Conservation (phyloP, 2,797 vertebrate genomes). For the Tympanoctomys barrerae region DNA sequence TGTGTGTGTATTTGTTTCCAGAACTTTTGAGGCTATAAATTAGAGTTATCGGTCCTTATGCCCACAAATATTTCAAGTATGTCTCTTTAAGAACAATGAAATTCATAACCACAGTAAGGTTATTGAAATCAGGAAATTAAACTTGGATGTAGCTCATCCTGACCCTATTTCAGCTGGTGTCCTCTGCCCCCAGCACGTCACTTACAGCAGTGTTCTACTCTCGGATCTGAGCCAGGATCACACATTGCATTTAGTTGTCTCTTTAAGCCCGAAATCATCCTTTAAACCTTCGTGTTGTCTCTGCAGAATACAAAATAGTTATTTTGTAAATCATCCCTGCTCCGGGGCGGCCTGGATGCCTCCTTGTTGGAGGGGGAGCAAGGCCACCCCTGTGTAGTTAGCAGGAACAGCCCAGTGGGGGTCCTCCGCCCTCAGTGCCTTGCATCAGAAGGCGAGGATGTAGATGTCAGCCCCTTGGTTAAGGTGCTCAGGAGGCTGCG, state of each 20-base stretch:
- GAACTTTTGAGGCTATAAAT: background rate
- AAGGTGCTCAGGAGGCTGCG: background rate
- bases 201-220: background rate
- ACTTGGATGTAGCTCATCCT: background rate
- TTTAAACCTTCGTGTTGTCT: background rate
- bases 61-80: conserved; percentile 37
- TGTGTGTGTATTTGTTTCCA: background rate
- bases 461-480: background rate
- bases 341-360: background rate
- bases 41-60: background rate
- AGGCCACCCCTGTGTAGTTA: background rate
- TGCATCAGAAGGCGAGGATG: background rate
- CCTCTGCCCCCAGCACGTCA: background rate
- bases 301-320: background rate
- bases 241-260: background rate
- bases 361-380: background rate
- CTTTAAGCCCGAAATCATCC: conserved; percentile 12
- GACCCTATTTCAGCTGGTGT: background rate
- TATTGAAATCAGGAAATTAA: background rate
- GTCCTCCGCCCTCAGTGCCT: background rate
- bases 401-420: background rate
- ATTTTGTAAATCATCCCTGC: background rate
- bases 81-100: conserved; percentile 28
- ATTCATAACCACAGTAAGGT: background rate
- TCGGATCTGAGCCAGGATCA: background rate